Evolutionary conservation across 2,888 invertebrate genomes (phyloP).

Genomic region (Ornithoptera alexandrae): DNA sequence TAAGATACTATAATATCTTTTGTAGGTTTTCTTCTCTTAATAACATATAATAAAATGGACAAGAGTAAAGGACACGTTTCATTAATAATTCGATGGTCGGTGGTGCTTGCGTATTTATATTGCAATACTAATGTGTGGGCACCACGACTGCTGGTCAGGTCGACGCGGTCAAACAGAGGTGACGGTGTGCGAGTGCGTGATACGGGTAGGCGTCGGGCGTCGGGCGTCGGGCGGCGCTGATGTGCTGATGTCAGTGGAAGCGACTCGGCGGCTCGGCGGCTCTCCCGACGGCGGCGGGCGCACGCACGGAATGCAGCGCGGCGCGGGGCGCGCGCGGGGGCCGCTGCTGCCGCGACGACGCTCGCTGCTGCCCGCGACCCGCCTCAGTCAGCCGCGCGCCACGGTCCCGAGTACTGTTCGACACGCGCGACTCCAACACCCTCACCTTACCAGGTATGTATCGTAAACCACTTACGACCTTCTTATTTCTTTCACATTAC

Average conservation of each 20-base stretch:
- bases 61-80: background rate
- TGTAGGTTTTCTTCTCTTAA: background rate
- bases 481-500: constrained; percentile 35
- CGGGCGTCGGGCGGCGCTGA: constrained; percentile 46
- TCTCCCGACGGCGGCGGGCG: constrained; percentile 60
- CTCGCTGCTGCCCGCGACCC: constrained; percentile 55
- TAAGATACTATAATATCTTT: background rate
- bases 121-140: background rate
- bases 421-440: constrained; percentile 54
- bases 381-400: constrained; percentile 75
- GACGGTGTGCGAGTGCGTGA: constrained; percentile 58
- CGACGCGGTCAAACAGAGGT: constrained; percentile 66
- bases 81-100: background rate
- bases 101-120: background rate
- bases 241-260: constrained; percentile 59
- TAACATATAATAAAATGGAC: background rate
- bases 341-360: constrained; percentile 67
- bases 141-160: constrained; percentile 33
- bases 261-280: constrained; percentile 58
- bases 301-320: constrained; percentile 63
- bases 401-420: constrained; percentile 69
- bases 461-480: constrained; percentile 49
- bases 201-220: constrained; percentile 56
- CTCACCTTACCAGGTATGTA: constrained; percentile 68
- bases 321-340: constrained; percentile 62